Evolutionary conservation across 1,140 invertebrate species (phyloP), one percentile per base, ranked within the genome.

Genomic region (Bombyx mori): DNA sequence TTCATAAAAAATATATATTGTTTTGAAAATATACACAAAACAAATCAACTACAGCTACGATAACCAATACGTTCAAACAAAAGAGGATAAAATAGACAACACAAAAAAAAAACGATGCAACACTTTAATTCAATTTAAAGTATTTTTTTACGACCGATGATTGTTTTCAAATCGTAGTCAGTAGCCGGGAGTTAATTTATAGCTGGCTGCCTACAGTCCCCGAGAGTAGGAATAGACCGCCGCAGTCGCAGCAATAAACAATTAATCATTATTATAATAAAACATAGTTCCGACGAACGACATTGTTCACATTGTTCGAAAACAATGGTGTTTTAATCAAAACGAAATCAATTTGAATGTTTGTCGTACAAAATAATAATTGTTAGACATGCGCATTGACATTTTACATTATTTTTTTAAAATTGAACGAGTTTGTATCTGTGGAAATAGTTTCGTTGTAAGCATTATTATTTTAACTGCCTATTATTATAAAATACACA

Each of bases 251-350:
- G 42, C 43, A 22, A 54, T 54, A 54, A 54, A 56, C 54, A 48
- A 49, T 49, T 48, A 49, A 56, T 49, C 54, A 56, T 48, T 48
- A 56, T 49, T 56, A 56, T 49, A 56, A 56, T 48, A 56, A 49
- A 48, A 56, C 47, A 42, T 12, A 12, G 22, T 35, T 35, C 26
- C 26, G 4, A 35, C 26, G 26, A 35, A 49, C 42, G 49, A 22
- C 49, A 10, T 48, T 47, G 26, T 35, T 56, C 18, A 49, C 42
- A 48, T 46, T 35, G 26, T 35, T 35, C 26, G 26, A 35, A 49
- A 63, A 64, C 65, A 67, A 67, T 67, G 65, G 52, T 58, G 55
- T 54, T 67, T 64, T 56, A 64, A 67, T 67, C 59, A 58, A 63
- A 55, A 45, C 44, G 45, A 12, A 66, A 56, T 42, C 47, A 58